Percentiles rank a stretch among this genome's conserved stretches.
phyloP scores from a whole-genome alignment of 2,113 vertebrate species.

The Leptocoma aspasia region DNA sequence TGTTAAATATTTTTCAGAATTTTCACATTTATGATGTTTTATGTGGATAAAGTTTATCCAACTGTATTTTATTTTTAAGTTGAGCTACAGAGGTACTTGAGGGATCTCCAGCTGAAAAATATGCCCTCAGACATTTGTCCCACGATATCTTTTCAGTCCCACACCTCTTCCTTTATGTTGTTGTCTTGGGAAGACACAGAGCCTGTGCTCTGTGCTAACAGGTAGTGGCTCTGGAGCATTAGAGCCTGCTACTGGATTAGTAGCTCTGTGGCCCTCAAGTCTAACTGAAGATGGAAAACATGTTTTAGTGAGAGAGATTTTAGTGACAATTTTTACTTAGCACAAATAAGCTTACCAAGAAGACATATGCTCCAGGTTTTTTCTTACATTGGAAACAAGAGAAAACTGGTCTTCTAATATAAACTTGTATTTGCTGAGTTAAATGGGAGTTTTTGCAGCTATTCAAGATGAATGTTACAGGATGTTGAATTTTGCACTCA shows the following conservation, averaged over 20 bases:
- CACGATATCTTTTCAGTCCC: background rate
- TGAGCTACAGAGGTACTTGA: background rate
- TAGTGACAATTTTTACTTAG: background rate
- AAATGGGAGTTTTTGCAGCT: background rate
- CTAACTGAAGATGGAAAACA: background rate
- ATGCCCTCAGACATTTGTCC: background rate
- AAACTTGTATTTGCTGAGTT: background rate
- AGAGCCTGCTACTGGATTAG: background rate
- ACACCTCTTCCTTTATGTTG: background rate
- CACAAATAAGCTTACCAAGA: background rate
- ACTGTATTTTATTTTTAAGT: background rate
- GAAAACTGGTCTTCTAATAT: background rate
- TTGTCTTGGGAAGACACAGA: background rate
- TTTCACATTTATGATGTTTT: background rate
- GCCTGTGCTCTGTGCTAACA: background rate
- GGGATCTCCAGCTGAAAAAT: background rate
- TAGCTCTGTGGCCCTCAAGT: background rate
- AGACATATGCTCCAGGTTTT: background rate
- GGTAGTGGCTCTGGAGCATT: background rate
- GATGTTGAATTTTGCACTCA: background rate
- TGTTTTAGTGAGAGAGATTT: background rate
- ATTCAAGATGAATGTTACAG: background rate
- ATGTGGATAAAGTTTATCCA: background rate
- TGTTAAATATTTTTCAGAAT: background rate
- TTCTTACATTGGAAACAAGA: background rate